Base-by-base conservation (phyloP, 1,140 invertebrate genomes). In the Calliphora vicina region DNA sequence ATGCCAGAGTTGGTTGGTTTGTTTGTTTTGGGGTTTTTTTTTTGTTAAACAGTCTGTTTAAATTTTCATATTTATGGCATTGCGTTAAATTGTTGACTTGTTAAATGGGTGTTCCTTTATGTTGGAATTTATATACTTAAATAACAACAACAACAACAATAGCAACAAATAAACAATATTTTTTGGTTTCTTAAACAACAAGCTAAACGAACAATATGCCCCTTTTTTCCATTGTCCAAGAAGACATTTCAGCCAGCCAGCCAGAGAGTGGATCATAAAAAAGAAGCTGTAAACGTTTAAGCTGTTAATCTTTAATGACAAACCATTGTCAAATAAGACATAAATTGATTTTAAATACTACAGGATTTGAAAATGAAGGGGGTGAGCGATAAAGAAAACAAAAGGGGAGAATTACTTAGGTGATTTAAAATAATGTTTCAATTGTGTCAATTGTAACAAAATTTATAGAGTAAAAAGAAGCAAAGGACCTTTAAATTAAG, bases 11-110 rank as follows among this genome's bases (percentile, higher is more conserved):
- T 50, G 3, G 45, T 17, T 50, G 3, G 9, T 67, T 23, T 67
- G 61, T 67, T 25, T 20, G 50, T 57, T n/a, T 57, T 57, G 50
- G 15, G 15, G 45, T 57, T 57, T 15, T 15, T 57, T 17, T 67
- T 67, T 17, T 23, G 6, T 67, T 67, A 23, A 67, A 67, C 35
- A 45, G 74, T 45, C 35, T 78, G 87, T 88, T 88, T 88, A 88
- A 88, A 88, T 88, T 87, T 84, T 86, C 84, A 88, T 88, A 88
- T 88, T 88, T 88, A 88, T 88, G 87, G 87, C 86, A 83, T 85
- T 87, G 86, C 29, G 84, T 84, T 86, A 85, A 83, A 84, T 83
- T 84, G 86, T 78, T 88, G 87, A 88, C 87, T 88, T 88, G 87
- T 88, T 88, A 88, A 88, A 88, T 88, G 87, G 87, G 87, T 88